Evolutionary conservation across 1,140 invertebrate genomes (phyloP), one percentile per base, ranked within the genome.

Genomic region (Asobara japonica): DNA sequence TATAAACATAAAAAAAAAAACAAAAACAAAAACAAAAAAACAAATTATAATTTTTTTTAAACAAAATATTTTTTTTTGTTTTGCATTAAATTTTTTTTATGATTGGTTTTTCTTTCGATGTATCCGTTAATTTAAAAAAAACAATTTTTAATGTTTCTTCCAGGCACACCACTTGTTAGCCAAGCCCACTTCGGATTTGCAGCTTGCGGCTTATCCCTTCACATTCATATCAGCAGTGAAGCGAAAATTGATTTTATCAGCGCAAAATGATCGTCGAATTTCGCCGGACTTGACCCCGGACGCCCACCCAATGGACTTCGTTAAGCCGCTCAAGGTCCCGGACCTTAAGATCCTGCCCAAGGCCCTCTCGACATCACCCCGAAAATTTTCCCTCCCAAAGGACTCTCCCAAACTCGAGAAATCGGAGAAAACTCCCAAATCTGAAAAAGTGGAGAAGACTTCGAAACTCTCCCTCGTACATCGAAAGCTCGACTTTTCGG

Each of bases 331-430:
- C 18, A 87, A 85, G 78, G 81, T 84, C 41, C 84, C 84, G 64
- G 85, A 87, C 75, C 73, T 85, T 13, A 88, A 88, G 79, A 86
- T 87, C 69, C 84, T 82, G 68, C 79, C 85, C 62, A 88, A 88
- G 74, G 82, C 79, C 67, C 33, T 83, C 64, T 81, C 82, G 1
- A 76, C 77, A n/a, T 6, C 78, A 45, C 41, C 11, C n/a, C 5
- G 80, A 68, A 82, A 87, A 45, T 83, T 77, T 77, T 78, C 80
- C 41, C 25, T 74, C 75, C 2, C 56, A 51, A 48, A 78, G 78
- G 65, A 65, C 71, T 71, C 65, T 62, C 10, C 80, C 79, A 66
- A 84, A 76, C 68, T 76, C 80, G 33, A 81, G 82, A 7, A 85
- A 80, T 64, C 5, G 70, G 10, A 67, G 76, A 27, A 88, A 82